Evolutionary conservation across 2,113 vertebrate species (phyloP).

Genomic region (Oryzias melastigma): DNA sequence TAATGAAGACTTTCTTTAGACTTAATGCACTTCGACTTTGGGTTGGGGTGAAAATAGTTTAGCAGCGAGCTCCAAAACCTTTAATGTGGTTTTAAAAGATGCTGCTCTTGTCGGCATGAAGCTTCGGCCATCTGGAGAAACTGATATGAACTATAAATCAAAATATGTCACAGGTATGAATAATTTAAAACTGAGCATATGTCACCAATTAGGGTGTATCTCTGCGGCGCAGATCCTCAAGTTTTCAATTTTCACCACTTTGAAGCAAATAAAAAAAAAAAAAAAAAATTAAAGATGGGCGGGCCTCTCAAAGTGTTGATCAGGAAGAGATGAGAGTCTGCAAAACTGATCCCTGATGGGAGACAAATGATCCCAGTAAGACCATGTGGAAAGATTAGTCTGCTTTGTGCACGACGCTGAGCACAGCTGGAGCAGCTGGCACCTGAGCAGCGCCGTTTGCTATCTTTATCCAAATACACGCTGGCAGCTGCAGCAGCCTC

Average conservation of each 20-base stretch:
- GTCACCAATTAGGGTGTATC: neutral
- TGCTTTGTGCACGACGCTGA: conserved; percentile 28
- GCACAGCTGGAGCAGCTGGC: conserved; percentile 13
- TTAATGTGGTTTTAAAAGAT: no score
- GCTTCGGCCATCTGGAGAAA: neutral
- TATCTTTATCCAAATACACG: conserved; percentile 24
- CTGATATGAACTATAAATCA: neutral
- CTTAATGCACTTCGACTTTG: no score
- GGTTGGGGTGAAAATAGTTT: no score
- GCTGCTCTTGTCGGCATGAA: no score
- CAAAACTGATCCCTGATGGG: conserved; percentile 23
- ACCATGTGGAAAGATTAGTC: conserved; percentile 6
- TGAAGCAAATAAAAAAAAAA: no score
- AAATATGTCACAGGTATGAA: neutral
- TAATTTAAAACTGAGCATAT: neutral
- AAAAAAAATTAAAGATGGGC: no score
- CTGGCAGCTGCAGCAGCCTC: conserved; percentile 24
- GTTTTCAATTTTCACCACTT: no score
- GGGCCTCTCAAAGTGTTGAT: no score
- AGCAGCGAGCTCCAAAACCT: no score
- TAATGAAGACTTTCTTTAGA: no score
- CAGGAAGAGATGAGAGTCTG: neutral
- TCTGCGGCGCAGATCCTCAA: no score
- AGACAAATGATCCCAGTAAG: conserved; percentile 30
- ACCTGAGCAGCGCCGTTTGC: conserved; percentile 13